These are phyloP conservation scores for Clarias magur DNA, from an alignment of 2,113 vertebrate species.

Conservation along the genomic window DNA sequence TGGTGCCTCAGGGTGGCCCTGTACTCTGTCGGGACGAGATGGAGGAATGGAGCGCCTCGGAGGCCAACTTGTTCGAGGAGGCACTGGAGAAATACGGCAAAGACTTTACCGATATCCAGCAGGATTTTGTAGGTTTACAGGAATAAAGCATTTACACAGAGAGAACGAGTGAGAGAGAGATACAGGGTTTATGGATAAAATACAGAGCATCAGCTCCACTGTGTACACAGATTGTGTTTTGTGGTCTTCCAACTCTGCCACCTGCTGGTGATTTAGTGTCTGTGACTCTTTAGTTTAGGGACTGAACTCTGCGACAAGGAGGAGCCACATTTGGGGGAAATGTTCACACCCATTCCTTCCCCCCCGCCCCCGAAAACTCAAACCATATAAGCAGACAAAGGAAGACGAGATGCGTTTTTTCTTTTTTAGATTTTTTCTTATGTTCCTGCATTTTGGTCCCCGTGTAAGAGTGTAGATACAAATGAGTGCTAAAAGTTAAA, in stretches of 20 bases:
- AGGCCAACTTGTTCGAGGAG: slow-evolving; percentile 97
- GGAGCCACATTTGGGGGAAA: slow-evolving; percentile 40
- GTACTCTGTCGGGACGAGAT: slow-evolving; percentile 97
- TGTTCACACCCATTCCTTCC: slow-evolving; percentile 7
- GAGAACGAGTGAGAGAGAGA: neutral
- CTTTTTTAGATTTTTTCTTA: neutral
- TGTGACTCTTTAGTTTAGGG: slow-evolving; percentile 41
- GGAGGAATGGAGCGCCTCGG: slow-evolving; percentile 98
- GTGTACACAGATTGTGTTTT: slow-evolving; percentile 20
- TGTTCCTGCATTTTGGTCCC: neutral
- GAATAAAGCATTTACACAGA: neutral
- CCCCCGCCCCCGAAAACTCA: slow-evolving; percentile 11
- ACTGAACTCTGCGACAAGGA: slow-evolving; percentile 29
- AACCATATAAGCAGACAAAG: slow-evolving; percentile 26
- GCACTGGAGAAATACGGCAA: slow-evolving; percentile 98
- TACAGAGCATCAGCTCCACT: neutral
- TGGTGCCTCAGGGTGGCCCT: slow-evolving; percentile 97
- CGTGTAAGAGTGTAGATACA: neutral
- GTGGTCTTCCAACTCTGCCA: slow-evolving; percentile 61
- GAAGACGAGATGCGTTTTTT: neutral
- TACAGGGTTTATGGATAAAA: neutral
- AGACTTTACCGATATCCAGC: slow-evolving; percentile 97
- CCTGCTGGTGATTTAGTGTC: slow-evolving; percentile 66
- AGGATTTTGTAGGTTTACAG: slow-evolving; percentile 88
- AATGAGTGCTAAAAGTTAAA: neutral